Conservation (phyloP, 2,888 invertebrate species). For the Nephrotoma flavescens region DNA sequence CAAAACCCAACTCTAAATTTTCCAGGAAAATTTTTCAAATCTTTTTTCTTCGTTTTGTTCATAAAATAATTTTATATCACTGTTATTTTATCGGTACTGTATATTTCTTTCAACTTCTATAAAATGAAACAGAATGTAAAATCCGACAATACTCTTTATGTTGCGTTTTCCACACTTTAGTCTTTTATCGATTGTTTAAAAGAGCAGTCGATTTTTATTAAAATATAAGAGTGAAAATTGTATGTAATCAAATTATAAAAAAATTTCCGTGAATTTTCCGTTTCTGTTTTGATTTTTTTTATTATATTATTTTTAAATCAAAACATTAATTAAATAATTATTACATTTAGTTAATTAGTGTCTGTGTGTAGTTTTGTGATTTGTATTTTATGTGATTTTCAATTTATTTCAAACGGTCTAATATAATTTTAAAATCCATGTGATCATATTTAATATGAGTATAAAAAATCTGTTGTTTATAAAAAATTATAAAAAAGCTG, state of each 20-base stretch:
- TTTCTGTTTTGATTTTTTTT: not conserved
- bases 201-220: not conserved
- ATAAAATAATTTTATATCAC: no score
- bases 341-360: not conserved
- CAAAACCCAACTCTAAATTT: not conserved
- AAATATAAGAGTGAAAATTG: not conserved
- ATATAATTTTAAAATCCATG: not conserved
- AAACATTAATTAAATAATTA: not conserved
- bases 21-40: not conserved
- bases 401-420: not conserved
- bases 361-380: not conserved
- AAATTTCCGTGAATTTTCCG: not conserved
- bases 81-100: not conserved
- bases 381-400: not conserved
- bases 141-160: not conserved
- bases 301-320: not conserved
- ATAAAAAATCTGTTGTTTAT: not conserved
- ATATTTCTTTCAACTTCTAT: not conserved
- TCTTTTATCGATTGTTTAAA: not conserved
- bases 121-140: not conserved
- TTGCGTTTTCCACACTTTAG: not conserved
- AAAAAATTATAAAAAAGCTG: not conserved
- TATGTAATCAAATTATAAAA: not conserved
- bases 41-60: no score
- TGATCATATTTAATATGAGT: not conserved